phyloP scores from a whole-genome alignment of 2,888 invertebrate species.

The Limnephilus marmoratus region DNA sequence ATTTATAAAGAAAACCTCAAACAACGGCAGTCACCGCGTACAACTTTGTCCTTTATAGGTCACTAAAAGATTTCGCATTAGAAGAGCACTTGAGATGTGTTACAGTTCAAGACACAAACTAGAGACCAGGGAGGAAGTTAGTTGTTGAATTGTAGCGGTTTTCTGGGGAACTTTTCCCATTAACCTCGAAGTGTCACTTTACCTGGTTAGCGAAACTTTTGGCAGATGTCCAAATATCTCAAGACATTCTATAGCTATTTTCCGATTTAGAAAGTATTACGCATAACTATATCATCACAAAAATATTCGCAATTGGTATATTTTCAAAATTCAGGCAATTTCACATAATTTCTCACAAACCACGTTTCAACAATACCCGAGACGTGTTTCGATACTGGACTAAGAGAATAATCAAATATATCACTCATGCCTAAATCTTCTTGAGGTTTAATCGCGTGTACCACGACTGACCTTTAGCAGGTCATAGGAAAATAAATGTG shows the following conservation, averaged over 20 bases:
- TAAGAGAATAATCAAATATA: not conserved
- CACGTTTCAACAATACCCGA: not conserved
- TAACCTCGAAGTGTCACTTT: constrained; percentile 28
- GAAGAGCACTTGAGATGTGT: not conserved
- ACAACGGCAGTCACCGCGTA: not conserved
- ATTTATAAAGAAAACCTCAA: not conserved
- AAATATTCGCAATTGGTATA: not conserved
- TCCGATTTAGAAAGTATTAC: not conserved
- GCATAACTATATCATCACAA: not conserved
- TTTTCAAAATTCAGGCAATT: not conserved
- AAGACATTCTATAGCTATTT: constrained; percentile 2
- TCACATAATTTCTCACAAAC: not conserved
- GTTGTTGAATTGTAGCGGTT: constrained; percentile 22
- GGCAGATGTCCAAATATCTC: constrained; percentile 33
- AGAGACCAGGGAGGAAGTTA: not conserved
- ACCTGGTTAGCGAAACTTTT: constrained; percentile 39
- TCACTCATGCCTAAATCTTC: not conserved
- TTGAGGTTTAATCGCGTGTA: not conserved
- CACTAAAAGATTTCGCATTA: not conserved
- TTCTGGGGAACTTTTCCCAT: constrained; percentile 32
- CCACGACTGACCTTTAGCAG: not conserved
- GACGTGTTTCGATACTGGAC: not conserved
- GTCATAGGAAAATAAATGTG: not conserved
- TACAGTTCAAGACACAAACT: not conserved
- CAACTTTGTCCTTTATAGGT: not conserved